Evolutionary conservation across 1,140 invertebrate species (phyloP), one percentile per base, ranked within the genome.

Genomic region (Bilobella aurantiaca): DNA sequence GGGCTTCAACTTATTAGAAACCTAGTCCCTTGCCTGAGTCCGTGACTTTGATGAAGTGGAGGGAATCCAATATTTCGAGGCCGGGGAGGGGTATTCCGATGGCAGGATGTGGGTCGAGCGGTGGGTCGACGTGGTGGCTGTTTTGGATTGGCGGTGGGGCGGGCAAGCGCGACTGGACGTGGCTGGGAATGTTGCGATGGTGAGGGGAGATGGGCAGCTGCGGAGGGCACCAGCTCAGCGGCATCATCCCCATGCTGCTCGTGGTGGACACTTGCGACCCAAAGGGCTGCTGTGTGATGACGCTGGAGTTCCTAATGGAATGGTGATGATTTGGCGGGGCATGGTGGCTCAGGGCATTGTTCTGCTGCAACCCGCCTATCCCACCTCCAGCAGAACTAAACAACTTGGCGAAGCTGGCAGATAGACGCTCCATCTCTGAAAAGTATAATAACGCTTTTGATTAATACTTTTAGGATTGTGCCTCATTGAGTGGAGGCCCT

Each of bases 261-360:
- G 47, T 29, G 2, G 63, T 68, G 2, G 71, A 73, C 42, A 69
- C 67, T 68, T 72, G 70, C 23, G 68, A 73, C n/a, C 71, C 71
- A 67, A 67, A 70, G 23, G 71, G 71, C 53, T 73, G 71, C 49
- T 73, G 69, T 5, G 71, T 73, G 49, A 73, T 70, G 47, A 73
- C 71, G 37, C 68, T 67, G 34, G 12, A n/a, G 8, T 25, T 12
- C 65, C 59, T 53, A 72, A 60, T 66, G 30, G 68, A 47, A 30
- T 68, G 63, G 32, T 65, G 64, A 31, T 53, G 29, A 27, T 61
- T 27, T 12, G 8, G 58, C 16, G 23, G 56, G 58, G 53, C 42
- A 18, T 30, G 28, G 25, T 62, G 59, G 59, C 23, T 23, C 5
- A 18, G 49, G 49, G 5, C 12, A 42, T n/a, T 42, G n/a, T n/a